Conservation (phyloP, 2,888 invertebrate genomes). For the Netelia inedita region DNA sequence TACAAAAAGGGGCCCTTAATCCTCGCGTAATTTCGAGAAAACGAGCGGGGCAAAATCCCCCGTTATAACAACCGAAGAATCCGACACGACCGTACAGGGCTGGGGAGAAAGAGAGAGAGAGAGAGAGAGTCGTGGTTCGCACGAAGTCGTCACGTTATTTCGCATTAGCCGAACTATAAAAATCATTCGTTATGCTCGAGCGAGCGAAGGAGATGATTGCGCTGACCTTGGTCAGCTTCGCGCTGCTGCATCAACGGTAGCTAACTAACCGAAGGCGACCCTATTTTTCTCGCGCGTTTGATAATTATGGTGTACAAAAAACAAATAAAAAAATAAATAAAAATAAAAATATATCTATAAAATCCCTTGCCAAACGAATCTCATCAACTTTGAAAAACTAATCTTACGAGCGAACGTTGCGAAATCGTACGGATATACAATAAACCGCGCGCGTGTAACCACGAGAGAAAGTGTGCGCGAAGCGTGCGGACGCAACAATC, state of each 20-base stretch:
- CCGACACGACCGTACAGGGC: constrained; percentile 1
- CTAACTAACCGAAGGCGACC: constrained; percentile 61
- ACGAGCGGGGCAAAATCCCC: constrained; percentile 40
- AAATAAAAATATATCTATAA: no score
- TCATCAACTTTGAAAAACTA: no score
- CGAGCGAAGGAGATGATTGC: constrained; percentile 78
- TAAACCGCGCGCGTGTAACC: not conserved
- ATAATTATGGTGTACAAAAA: no score
- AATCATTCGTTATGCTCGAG: constrained; percentile 76
- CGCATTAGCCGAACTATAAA: constrained; percentile 57
- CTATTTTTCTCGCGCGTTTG: constrained; percentile 47
- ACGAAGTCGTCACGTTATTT: constrained; percentile 59
- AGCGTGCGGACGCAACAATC: constrained; percentile 42
- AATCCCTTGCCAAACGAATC: no score
- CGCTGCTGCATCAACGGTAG: constrained; percentile 74
- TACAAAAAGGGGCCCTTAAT: constrained; percentile 40
- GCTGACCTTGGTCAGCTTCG: constrained; percentile 77
- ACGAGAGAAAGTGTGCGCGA: constrained; percentile 49
- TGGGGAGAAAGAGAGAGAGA: not conserved
- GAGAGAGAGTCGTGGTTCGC: constrained; percentile 12
- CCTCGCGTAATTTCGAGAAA: constrained; percentile 54
- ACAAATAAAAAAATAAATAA: no score
- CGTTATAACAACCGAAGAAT: constrained; percentile 52
- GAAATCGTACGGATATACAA: no score
- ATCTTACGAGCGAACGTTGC: no score